Evolutionary conservation across 2,113 vertebrate genomes (phyloP).

Genomic region (Saguinus midas): DNA sequence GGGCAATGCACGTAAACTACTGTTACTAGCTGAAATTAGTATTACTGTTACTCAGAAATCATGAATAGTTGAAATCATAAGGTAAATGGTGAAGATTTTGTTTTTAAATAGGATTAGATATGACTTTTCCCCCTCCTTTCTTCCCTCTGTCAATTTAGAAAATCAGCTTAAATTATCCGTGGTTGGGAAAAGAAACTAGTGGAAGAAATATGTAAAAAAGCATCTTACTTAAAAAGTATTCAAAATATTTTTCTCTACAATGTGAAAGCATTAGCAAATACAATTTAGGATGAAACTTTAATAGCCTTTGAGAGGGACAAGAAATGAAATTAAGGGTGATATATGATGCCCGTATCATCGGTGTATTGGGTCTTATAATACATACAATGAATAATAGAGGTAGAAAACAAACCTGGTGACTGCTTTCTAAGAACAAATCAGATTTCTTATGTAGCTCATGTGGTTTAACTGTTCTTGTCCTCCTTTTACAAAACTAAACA

Average conservation of each 20-base stretch:
- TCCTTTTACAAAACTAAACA: not conserved
- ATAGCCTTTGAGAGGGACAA: not conserved
- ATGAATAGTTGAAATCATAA: not conserved
- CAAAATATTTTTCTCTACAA: not conserved
- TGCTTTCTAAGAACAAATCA: conserved; percentile 54
- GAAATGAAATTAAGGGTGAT: not conserved
- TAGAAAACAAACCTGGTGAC: not conserved
- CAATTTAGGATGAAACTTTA: not conserved
- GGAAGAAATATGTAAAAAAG: not conserved
- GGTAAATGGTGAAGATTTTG: conserved; percentile 12
- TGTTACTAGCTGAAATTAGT: conserved; percentile 4
- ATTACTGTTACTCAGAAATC: not conserved
- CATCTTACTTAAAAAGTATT: not conserved
- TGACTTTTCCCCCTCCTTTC: not conserved
- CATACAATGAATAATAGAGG: not conserved
- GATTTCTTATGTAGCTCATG: not conserved
- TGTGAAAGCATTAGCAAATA: not conserved
- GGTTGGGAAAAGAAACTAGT: not conserved
- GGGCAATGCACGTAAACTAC: not conserved
- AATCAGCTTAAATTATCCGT: not conserved
- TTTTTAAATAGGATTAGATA: conserved; percentile 30
- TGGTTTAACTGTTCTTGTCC: not conserved
- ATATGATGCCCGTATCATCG: not conserved
- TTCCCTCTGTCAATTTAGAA: not conserved
- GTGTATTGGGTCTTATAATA: not conserved